Percentiles rank a stretch among this genome's conserved stretches.
These are phyloP conservation scores for Catagonus wagneri DNA, from an alignment of 2,113 vertebrate genomes.

Conservation along the genomic window DNA sequence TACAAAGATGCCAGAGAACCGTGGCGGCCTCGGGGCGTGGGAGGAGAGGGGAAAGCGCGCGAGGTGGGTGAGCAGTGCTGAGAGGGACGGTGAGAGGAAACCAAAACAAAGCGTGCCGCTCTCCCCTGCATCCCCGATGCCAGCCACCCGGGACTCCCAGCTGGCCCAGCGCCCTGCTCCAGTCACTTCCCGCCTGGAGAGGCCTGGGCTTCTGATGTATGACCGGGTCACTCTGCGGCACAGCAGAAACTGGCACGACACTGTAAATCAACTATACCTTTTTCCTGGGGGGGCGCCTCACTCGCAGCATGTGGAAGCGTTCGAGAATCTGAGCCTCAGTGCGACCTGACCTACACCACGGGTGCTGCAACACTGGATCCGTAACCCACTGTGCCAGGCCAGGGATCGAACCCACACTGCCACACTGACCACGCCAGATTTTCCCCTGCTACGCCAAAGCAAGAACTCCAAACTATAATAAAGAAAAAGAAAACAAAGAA, in stretches of 20 bases:
- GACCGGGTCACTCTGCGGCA: neutral
- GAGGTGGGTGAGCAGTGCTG: accelerated
- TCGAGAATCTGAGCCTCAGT: too few species aligned
- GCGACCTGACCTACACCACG: too few species aligned
- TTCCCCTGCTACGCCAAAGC: too few species aligned
- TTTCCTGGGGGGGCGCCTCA: too few species aligned
- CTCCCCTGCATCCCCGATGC: neutral
- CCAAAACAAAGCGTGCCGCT: neutral
- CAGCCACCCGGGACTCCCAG: neutral
- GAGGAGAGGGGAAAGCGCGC: neutral
- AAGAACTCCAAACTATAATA: too few species aligned
- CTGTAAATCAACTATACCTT: neutral
- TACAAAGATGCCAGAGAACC: neutral
- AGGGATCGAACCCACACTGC: too few species aligned
- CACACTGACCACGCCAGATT: too few species aligned
- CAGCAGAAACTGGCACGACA: neutral
- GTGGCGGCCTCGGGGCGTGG: neutral
- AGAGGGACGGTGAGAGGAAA: neutral
- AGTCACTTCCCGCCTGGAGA: neutral
- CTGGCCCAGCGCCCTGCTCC: neutral
- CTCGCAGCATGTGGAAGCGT: too few species aligned
- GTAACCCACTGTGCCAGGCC: too few species aligned
- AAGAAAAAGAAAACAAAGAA: neutral
- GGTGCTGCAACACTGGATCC: too few species aligned
- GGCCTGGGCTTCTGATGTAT: neutral